phyloP scores from a whole-genome alignment of 2,888 invertebrate genomes.

The Agonopterix subpropinquella region DNA sequence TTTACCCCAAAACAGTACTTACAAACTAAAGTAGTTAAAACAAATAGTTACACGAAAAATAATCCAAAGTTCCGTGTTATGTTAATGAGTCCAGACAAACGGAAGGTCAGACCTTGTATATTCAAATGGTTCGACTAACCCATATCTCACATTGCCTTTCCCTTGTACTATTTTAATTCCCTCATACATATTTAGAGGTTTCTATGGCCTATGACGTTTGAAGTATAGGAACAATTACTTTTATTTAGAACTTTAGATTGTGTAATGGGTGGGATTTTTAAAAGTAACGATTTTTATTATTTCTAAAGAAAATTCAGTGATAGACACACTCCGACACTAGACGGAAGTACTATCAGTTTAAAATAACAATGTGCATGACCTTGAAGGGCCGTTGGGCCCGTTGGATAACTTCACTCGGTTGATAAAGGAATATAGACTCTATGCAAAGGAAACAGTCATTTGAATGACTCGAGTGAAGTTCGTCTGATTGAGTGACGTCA shows the following conservation, averaged over 20 bases:
- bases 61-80: constrained; percentile 14
- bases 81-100: constrained; percentile 34
- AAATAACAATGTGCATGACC: too few relatives aligned
- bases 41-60: background rate
- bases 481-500: too few relatives aligned
- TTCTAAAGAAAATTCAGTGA: too few relatives aligned
- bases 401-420: too few relatives aligned
- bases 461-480: too few relatives aligned
- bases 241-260: constrained; percentile 2
- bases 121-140: constrained; percentile 45
- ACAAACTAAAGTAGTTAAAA: background rate
- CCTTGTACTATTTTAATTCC: constrained; percentile 56
- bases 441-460: too few relatives aligned
- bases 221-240: constrained; percentile 30
- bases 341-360: too few relatives aligned
- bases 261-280: background rate
- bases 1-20: too few relatives aligned
- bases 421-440: too few relatives aligned
- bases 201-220: constrained; percentile 30
- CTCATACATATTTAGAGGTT: constrained; percentile 56
- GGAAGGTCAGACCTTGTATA: constrained; percentile 47
- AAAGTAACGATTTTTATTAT: background rate
- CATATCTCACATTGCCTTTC: constrained; percentile 31
- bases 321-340: too few relatives aligned
- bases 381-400: too few relatives aligned